A percentile compares a stretch with the other conserved stretches of the same genome.
Evolutionary conservation across 2,113 vertebrate species (phyloP).

Genomic region (Elgaria multicarinata): DNA sequence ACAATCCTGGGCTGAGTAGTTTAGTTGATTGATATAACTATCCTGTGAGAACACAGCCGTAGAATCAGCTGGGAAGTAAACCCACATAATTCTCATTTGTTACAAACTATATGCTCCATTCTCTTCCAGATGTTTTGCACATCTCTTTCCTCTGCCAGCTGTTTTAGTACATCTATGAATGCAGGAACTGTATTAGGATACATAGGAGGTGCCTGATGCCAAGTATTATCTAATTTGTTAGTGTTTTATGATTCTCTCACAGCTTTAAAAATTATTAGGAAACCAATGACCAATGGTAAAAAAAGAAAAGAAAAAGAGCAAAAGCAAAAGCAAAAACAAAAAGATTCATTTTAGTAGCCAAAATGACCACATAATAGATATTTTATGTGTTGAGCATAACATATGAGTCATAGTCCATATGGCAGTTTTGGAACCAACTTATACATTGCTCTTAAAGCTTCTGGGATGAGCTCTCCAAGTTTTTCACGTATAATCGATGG

Average conservation of each 20-base stretch:
- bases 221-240: conserved; percentile 66
- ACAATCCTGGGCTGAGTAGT: neutral
- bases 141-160: conserved; percentile 63
- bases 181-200: conserved; percentile 49
- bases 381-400: conserved; percentile 60
- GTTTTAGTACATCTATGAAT: conserved; percentile 50
- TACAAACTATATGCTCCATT: neutral
- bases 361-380: conserved; percentile 50
- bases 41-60: neutral
- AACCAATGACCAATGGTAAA: conserved; percentile 38
- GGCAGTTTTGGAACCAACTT: conserved; percentile 54
- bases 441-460: conserved; percentile 30
- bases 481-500: conserved; percentile 56
- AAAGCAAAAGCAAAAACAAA: conserved; percentile 28
- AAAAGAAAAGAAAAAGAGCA: neutral
- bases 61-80: neutral
- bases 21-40: neutral
- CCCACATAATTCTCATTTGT: neutral
- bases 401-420: conserved; percentile 67
- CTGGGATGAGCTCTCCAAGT: conserved; percentile 63
- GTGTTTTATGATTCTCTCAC: conserved; percentile 58
- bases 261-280: conserved; percentile 57
- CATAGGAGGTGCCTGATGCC: conserved; percentile 17
- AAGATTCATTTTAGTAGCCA: conserved; percentile 54
- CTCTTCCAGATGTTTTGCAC: conserved; percentile 57